These are phyloP conservation scores for Sitodiplosis mosellana DNA, from an alignment of 1,140 invertebrate genomes.

Conservation along the genomic window DNA sequence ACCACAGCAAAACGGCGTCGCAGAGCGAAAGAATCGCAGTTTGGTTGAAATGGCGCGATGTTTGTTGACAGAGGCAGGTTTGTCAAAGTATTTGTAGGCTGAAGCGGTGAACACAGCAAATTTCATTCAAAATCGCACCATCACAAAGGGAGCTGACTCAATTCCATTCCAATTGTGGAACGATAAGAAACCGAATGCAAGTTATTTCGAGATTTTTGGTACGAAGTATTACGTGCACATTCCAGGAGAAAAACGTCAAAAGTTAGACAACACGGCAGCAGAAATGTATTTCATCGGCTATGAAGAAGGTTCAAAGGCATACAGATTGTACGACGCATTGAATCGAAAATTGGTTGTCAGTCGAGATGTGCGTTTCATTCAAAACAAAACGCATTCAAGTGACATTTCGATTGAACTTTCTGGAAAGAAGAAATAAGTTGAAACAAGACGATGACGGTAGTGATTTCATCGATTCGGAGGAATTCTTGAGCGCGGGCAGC, in stretches of 20 bases:
- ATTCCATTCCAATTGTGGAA: not conserved
- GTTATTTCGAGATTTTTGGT: not conserved
- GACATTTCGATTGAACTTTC: no score
- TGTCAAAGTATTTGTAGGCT: not conserved
- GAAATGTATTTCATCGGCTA: not conserved
- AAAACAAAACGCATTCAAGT: not conserved
- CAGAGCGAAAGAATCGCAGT: not conserved
- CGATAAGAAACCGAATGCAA: not conserved
- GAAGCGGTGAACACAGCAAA: not conserved
- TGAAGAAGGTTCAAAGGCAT: constrained; percentile 5
- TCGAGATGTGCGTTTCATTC: not conserved
- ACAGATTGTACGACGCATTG: constrained; percentile 10
- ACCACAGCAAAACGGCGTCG: constrained; percentile 27
- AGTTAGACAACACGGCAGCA: not conserved
- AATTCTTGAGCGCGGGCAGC: no score
- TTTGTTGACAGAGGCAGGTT: not conserved
- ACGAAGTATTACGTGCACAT: not conserved
- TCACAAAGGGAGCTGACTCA: no score
- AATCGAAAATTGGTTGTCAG: not conserved
- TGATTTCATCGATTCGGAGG: no score
- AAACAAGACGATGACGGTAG: no score
- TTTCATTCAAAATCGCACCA: not conserved
- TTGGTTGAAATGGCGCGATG: not conserved
- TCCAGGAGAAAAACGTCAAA: not conserved
- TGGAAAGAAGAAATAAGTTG: no score